Evolutionary conservation across 2,888 invertebrate species (phyloP).

Genomic region (Phyllotreta striolata): DNA sequence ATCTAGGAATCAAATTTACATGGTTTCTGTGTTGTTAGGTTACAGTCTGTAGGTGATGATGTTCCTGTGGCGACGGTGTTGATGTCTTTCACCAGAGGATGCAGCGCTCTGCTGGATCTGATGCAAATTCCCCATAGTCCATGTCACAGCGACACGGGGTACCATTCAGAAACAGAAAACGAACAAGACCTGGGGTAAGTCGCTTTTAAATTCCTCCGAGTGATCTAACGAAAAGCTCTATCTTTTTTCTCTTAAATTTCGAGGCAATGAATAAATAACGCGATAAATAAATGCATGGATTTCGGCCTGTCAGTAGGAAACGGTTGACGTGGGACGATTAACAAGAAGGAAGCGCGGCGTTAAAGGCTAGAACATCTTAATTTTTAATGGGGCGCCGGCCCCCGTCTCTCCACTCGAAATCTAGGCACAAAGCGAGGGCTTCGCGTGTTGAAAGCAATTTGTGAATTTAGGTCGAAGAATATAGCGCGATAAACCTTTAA

Average conservation of each 20-base stretch:
- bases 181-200: slow-evolving; percentile 57
- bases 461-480: slow-evolving; percentile 19
- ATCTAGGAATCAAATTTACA: too few relatives aligned
- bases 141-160: slow-evolving; percentile 76
- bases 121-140: slow-evolving; percentile 68
- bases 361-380: too few relatives aligned
- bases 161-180: slow-evolving; percentile 81
- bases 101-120: slow-evolving; percentile 77
- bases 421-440: too few relatives aligned
- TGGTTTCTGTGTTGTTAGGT: slow-evolving; percentile 45
- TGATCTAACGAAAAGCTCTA: too few relatives aligned
- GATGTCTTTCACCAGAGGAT: slow-evolving; percentile 79
- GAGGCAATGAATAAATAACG: too few relatives aligned
- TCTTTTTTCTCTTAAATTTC: too few relatives aligned
- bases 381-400: neutral
- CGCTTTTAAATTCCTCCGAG: neutral
- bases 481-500: slow-evolving; percentile 17
- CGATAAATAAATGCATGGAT: too few relatives aligned
- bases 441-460: slow-evolving; percentile 20
- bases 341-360: too few relatives aligned
- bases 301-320: too few relatives aligned
- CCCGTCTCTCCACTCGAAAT: neutral
- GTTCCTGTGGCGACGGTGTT: slow-evolving; percentile 75
- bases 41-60: slow-evolving; percentile 58
- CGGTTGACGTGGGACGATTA: too few relatives aligned